Evolutionary conservation across 1,140 invertebrate species (phyloP).

Genomic region (Nixonia krombeini): DNA sequence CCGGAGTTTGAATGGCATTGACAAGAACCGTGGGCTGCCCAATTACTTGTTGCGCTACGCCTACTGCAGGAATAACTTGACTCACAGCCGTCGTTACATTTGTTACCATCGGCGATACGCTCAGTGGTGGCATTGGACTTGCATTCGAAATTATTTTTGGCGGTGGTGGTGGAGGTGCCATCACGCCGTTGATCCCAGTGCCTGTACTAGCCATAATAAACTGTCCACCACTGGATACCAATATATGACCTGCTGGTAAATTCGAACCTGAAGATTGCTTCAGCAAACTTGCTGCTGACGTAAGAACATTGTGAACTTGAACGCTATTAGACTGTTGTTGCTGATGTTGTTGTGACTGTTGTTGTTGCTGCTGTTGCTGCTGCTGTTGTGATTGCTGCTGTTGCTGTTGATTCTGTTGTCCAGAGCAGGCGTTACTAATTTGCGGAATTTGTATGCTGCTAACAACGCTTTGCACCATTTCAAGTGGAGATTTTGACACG

Average conservation of each 20-base stretch:
- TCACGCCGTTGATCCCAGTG: slow-evolving; percentile 72
- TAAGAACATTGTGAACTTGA: slow-evolving; percentile 65
- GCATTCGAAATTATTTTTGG: slow-evolving; percentile 74
- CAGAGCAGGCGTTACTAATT: slow-evolving; percentile 53
- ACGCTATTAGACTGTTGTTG: slow-evolving; percentile 49
- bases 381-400: slow-evolving; percentile 37
- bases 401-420: slow-evolving; percentile 51
- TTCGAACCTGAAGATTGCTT: slow-evolving; percentile 69
- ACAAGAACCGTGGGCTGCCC: slow-evolving; percentile 86
- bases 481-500: slow-evolving; percentile 80
- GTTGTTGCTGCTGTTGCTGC: slow-evolving; percentile 23
- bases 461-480: slow-evolving; percentile 86
- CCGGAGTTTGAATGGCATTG: slow-evolving; percentile 85
- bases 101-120: slow-evolving; percentile 78
- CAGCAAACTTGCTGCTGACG: slow-evolving; percentile 61
- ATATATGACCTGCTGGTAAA: slow-evolving; percentile 78
- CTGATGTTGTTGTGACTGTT: too few species aligned
- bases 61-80: slow-evolving; percentile 76
- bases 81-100: slow-evolving; percentile 80
- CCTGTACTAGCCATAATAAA: slow-evolving; percentile 78
- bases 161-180: slow-evolving; percentile 77
- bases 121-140: slow-evolving; percentile 77
- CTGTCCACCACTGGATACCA: slow-evolving; percentile 82
- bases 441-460: slow-evolving; percentile 80
- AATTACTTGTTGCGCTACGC: slow-evolving; percentile 76